Evolutionary conservation across 2,888 invertebrate genomes (phyloP).

Genomic region (Zaprionus bogoriensis): DNA sequence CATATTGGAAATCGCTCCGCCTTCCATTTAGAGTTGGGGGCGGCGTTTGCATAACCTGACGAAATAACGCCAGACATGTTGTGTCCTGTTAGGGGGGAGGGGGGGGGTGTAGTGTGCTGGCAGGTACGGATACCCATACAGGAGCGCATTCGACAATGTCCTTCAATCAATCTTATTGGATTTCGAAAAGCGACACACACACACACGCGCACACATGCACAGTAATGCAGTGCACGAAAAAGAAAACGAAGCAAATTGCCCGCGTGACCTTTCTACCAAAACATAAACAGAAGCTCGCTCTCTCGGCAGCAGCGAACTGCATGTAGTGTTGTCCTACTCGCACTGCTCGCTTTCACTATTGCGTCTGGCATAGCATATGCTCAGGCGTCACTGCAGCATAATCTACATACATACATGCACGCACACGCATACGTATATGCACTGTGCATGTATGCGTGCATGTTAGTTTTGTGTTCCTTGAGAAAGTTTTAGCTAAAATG

Average conservation of each 20-base stretch:
- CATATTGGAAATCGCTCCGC: slow-evolving; percentile 40
- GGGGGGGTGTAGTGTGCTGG: slow-evolving; percentile 1
- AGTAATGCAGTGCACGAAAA: slow-evolving; percentile 23
- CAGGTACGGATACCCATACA: slow-evolving; percentile 10
- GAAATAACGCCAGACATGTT: slow-evolving; percentile 24
- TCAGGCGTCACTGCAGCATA: slow-evolving; percentile 62
- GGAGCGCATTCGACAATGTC: slow-evolving; percentile 27
- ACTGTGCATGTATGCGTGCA: slow-evolving; percentile 3
- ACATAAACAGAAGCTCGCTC: slow-evolving; percentile 47
- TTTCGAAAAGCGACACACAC: slow-evolving; percentile 8
- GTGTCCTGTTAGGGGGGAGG: no score
- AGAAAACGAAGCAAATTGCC: slow-evolving; percentile 24
- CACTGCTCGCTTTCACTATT: slow-evolving; percentile 30
- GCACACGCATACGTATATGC: slow-evolving; percentile 8
- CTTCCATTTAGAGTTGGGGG: slow-evolving; percentile 3
- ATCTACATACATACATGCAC: slow-evolving; percentile 1
- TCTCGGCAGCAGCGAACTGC: slow-evolving; percentile 5
- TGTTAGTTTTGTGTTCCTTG: slow-evolving; percentile 36
- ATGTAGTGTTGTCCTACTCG: slow-evolving; percentile 41
- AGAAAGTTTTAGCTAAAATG: slow-evolving; percentile 49
- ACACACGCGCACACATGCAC: background rate
- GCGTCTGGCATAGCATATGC: slow-evolving; percentile 64
- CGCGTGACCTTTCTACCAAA: slow-evolving; percentile 70
- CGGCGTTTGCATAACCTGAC: slow-evolving; percentile 28
- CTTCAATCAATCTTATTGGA: slow-evolving; percentile 51